A percentile compares a stretch with the other conserved stretches of the same genome.
phyloP scores from a whole-genome alignment of 30 jellyfish, hydroid and myxozoan species.

The Aurelia aurita complex sp. Pacific region DNA sequence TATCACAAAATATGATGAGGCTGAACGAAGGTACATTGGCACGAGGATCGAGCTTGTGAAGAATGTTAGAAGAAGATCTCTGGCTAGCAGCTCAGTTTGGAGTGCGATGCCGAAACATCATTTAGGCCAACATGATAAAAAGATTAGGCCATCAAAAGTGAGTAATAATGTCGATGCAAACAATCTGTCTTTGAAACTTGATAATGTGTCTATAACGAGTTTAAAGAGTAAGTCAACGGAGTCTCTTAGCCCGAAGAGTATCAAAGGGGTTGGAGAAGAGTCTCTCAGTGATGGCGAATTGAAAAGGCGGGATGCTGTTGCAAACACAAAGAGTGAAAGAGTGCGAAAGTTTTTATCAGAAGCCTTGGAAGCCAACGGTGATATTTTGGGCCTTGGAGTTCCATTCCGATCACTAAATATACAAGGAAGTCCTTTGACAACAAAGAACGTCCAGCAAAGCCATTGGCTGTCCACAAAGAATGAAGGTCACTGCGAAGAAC shows the following conservation, averaged over 20 bases:
- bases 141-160: not conserved
- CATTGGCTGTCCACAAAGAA: not conserved
- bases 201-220: not conserved
- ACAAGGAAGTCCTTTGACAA: not conserved
- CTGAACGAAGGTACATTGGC: slow-evolving; percentile 48
- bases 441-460: not conserved
- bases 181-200: slow-evolving; percentile 8
- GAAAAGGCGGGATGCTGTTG: not conserved
- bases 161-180: not conserved
- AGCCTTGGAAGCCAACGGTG: slow-evolving; percentile 33
- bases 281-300: too few species aligned
- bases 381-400: slow-evolving; percentile 29
- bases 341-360: slow-evolving; percentile 31
- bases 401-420: slow-evolving; percentile 6
- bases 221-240: too few species aligned
- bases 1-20: slow-evolving; percentile 47
- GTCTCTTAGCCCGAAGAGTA: too few species aligned
- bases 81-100: slow-evolving; percentile 24
- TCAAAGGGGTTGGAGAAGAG: too few species aligned
- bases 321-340: slow-evolving; percentile 25
- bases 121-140: slow-evolving; percentile 30
- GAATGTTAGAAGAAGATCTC: not conserved
- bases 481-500: not conserved
- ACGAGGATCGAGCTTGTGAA: slow-evolving; percentile 51
- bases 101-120: slow-evolving; percentile 42